Evolutionary conservation across 2,797 vertebrate genomes (phyloP), one percentile per base, ranked within the genome.

Genomic region (Cynodonichthys magdalenae): DNA sequence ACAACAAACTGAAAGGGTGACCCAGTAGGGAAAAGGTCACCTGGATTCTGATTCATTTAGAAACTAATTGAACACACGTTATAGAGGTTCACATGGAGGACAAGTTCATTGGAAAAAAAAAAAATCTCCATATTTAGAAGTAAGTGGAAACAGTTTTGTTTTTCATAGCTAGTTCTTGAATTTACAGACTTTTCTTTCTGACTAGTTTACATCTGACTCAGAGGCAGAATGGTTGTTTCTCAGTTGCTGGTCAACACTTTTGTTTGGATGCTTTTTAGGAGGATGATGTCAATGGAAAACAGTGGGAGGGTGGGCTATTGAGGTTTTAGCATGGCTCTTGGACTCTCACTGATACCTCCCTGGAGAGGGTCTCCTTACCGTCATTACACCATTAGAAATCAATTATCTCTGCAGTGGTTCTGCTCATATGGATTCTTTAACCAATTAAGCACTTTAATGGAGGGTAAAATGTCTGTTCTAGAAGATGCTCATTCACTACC

Each of bases 331-430:
- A 87, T 84, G 82, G 85, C 74, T 85, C 83, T 73, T 73, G 70
- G 80, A 85, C 86, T 83, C 87, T 90, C 74, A 60, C 80, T 81
- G 80, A 88, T 87, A 76, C 76, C 61, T 92, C 90, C 90, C 91
- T 63, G 27, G 90, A 90, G 93, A 92, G 87, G 82, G 79, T 91
- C 85, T 81, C 74, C 84, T 91, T 92, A 87, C 89, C 86, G 86
- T 90, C 86, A 87, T 86, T 34, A 76, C 71, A 86, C 87, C 87
- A 92, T 92, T 92, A 90, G 87, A 93, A 92, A 93, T 92, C 91
- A 87, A 88, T 94, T 92, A 93, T 90, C 83, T 79, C 76, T 89
- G 80, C 75, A 84, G 83, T 74, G 83, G 82, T 85, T 83, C 81
- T 86, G 88, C 81, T 69, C 82, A 71, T 91, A 90, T 91, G 74